A percentile compares a stretch with the other conserved stretches of the same genome.
Evolutionary conservation across 2,113 vertebrate genomes (phyloP).

Genomic region (Burhinus bistriatus): DNA sequence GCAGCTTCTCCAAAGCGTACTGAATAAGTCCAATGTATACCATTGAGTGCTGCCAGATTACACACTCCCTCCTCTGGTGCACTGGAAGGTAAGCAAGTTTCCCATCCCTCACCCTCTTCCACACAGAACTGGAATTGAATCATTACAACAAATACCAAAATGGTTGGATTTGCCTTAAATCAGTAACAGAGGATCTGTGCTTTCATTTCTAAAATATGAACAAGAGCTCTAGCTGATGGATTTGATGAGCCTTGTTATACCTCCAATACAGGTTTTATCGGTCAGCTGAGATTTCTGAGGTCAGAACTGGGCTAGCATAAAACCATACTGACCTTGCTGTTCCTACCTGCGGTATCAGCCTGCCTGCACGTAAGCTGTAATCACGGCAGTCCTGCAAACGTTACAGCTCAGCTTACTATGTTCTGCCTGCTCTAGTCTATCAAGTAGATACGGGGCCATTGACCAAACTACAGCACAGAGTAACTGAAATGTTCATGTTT

Average conservation of each 20-base stretch:
- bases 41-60: fast-evolving
- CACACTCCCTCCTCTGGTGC: not conserved
- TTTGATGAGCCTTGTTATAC: not conserved
- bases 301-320: not conserved
- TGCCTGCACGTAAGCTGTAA: not conserved
- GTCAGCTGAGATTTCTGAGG: not conserved
- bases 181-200: not conserved
- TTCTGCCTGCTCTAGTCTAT: not conserved
- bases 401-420: not conserved
- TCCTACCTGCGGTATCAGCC: not conserved
- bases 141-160: not conserved
- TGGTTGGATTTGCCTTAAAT: not conserved
- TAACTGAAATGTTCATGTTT: not conserved
- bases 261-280: not conserved
- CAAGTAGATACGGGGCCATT: not conserved
- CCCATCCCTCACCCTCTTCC: not conserved
- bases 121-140: not conserved
- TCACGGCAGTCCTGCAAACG: not conserved
- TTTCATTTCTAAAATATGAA: not conserved
- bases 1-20: not conserved
- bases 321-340: not conserved
- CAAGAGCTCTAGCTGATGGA: not conserved
- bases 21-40: not conserved
- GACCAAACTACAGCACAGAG: not conserved
- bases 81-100: not conserved